Evolutionary conservation across 2,888 invertebrate genomes (phyloP).

Genomic region (Seladonia tumulorum): DNA sequence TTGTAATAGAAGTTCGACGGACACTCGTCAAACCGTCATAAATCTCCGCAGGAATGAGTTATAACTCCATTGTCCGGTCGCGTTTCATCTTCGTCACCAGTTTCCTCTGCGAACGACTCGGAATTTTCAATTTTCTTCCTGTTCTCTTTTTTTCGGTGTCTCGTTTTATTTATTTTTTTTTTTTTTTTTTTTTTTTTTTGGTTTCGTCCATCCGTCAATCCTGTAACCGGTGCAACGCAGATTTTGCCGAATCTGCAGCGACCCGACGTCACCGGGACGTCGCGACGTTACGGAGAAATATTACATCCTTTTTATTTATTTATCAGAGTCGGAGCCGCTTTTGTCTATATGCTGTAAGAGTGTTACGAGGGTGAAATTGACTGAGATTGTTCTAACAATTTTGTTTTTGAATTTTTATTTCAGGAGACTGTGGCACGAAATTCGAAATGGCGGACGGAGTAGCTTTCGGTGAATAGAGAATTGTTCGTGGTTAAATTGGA

Average conservation of each 20-base stretch:
- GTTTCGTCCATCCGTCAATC: slow-evolving; percentile 37
- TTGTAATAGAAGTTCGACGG: slow-evolving; percentile 25
- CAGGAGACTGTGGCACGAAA: too few species aligned
- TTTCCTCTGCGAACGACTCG: slow-evolving; percentile 35
- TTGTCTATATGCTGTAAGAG: background rate
- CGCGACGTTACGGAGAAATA: background rate
- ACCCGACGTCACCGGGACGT: slow-evolving; percentile 27
- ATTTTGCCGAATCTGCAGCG: slow-evolving; percentile 49
- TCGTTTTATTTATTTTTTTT: background rate
- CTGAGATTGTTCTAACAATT: background rate
- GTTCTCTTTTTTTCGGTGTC: slow-evolving; percentile 8
- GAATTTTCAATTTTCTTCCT: slow-evolving; percentile 61
- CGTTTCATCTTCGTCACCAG: slow-evolving; percentile 58
- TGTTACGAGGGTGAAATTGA: background rate
- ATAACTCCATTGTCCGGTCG: slow-evolving; percentile 51
- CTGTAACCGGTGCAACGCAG: slow-evolving; percentile 35
- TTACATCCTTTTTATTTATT: background rate
- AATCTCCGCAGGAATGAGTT: slow-evolving; percentile 48
- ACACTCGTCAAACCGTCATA: slow-evolving; percentile 52
- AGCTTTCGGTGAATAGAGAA: too few species aligned
- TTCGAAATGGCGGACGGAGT: too few species aligned
- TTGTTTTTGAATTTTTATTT: background rate
- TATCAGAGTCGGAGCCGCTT: too few species aligned
- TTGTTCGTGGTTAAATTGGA: too few species aligned
- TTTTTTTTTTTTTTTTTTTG: background rate